Percentiles rank a stretch among this genome's conserved stretches.
Evolutionary conservation across 1,140 invertebrate species (phyloP).

Genomic region (Tetragonula clypearis): DNA sequence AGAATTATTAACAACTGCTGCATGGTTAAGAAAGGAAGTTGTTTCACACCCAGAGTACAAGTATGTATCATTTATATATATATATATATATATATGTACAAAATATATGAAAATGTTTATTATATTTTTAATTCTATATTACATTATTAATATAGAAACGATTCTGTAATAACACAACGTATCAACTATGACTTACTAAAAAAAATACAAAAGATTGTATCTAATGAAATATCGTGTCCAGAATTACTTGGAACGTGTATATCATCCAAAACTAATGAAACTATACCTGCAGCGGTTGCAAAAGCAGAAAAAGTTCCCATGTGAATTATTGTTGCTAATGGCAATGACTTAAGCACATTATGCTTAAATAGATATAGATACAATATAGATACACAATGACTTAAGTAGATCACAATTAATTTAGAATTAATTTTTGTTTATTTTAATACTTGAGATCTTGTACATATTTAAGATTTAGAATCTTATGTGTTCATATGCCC

Average conservation of each 20-base stretch:
- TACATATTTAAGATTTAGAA: slow-evolving; percentile 38
- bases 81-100: not conserved
- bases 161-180: slow-evolving; percentile 93
- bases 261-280: slow-evolving; percentile 90
- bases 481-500: not conserved
- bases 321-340: slow-evolving; percentile 67
- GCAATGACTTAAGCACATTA: slow-evolving; percentile 16
- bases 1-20: slow-evolving; percentile 92
- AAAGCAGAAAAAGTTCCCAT: slow-evolving; percentile 81
- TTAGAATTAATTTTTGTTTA: slow-evolving; percentile 47
- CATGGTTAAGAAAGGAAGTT: slow-evolving; percentile 97
- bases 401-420: slow-evolving; percentile 40
- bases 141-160: slow-evolving; percentile 84
- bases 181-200: slow-evolving; percentile 97
- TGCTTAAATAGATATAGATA: slow-evolving; percentile 14
- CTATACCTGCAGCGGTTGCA: slow-evolving; percentile 87
- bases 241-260: slow-evolving; percentile 88
- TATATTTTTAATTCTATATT: slow-evolving; percentile 23
- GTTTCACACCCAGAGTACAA: slow-evolving; percentile 94
- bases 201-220: slow-evolving; percentile 88
- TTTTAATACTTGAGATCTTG: slow-evolving; percentile 43
- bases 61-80: slow-evolving; percentile 79
- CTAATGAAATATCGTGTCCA: slow-evolving; percentile 87
- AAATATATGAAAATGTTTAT: not conserved
- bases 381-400: not conserved